Conservation (phyloP, 53 echinoderm and acorn worm species). For the Patiria pectinifera region DNA sequence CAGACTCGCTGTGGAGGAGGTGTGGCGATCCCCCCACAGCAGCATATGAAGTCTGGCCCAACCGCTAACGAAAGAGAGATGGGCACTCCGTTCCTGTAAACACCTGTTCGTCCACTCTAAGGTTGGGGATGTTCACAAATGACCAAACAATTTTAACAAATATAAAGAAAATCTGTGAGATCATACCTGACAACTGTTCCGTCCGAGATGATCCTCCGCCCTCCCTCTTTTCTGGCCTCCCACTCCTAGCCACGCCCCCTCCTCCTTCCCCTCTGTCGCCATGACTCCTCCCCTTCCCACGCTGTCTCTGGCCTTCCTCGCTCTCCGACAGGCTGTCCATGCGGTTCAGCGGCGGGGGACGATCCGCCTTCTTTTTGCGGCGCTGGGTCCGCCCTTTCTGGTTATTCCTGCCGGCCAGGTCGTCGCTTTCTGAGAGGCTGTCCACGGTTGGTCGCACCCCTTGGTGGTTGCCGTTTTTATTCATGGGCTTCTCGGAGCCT, state of each 20-base stretch:
- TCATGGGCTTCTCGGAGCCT: constrained; percentile 21
- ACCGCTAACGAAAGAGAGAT: too few species aligned
- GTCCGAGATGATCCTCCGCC: constrained; percentile 49
- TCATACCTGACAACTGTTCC: constrained; percentile 28
- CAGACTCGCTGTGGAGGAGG: too few species aligned
- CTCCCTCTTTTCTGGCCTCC: constrained; percentile 42
- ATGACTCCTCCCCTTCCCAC: constrained; percentile 35
- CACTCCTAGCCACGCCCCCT: constrained; percentile 10
- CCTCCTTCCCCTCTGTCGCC: neutral
- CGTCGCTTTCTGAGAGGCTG: constrained; percentile 52
- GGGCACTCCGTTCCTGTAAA: too few species aligned
- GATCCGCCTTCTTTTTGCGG: constrained; percentile 74
- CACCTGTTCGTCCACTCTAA: too few species aligned
- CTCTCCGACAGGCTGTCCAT: constrained; percentile 84
- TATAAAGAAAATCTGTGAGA: too few species aligned
- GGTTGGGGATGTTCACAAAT: too few species aligned
- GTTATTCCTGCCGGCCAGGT: constrained; percentile 36
- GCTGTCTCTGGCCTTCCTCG: constrained; percentile 71
- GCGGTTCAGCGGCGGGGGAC: constrained; percentile 25
- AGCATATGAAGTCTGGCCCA: too few species aligned
- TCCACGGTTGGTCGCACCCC: constrained; percentile 59
- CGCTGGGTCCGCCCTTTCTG: constrained; percentile 71
- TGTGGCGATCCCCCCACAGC: too few species aligned
- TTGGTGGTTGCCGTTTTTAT: constrained; percentile 36
- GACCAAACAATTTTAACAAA: too few species aligned